A percentile compares a stretch with the other conserved stretches of the same genome.
These are phyloP conservation scores for Scaptomyza montana DNA, from an alignment of 1,140 invertebrate genomes.

Conservation along the genomic window DNA sequence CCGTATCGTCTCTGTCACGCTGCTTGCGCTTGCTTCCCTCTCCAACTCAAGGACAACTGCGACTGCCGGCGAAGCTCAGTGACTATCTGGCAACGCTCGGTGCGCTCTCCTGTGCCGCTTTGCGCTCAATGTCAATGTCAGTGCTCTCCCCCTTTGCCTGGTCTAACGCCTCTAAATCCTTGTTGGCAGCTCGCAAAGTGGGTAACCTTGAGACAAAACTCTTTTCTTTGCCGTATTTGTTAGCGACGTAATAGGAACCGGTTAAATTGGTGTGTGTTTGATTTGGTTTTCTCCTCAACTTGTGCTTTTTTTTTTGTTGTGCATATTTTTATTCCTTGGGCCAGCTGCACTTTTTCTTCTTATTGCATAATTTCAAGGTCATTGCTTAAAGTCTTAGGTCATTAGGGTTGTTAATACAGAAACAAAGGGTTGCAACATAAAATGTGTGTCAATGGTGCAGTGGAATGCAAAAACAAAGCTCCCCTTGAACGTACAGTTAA, in stretches of 20 bases:
- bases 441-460: slow-evolving; percentile 65
- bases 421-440: slow-evolving; percentile 16
- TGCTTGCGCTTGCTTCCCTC: neutral
- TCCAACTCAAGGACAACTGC: slow-evolving; percentile 52
- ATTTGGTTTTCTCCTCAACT: slow-evolving; percentile 25
- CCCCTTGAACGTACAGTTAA: too few relatives aligned
- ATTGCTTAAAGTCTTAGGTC: neutral
- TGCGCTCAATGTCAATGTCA: slow-evolving; percentile 69
- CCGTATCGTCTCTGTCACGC: neutral
- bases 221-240: slow-evolving; percentile 28
- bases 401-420: slow-evolving; percentile 4
- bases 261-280: slow-evolving; percentile 50
- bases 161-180: slow-evolving; percentile 6
- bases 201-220: slow-evolving; percentile 62
- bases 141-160: slow-evolving; percentile 37
- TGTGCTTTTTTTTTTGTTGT: slow-evolving; percentile 18
- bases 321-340: slow-evolving; percentile 38
- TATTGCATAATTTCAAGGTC: slow-evolving; percentile 52
- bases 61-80: slow-evolving; percentile 14
- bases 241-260: slow-evolving; percentile 65
- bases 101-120: slow-evolving; percentile 39
- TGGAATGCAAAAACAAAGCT: slow-evolving; percentile 13
- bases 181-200: slow-evolving; percentile 44
- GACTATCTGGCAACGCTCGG: slow-evolving; percentile 44
- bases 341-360: neutral